Conservation (phyloP, 1,140 invertebrate genomes). For the Panulirus ornatus region DNA sequence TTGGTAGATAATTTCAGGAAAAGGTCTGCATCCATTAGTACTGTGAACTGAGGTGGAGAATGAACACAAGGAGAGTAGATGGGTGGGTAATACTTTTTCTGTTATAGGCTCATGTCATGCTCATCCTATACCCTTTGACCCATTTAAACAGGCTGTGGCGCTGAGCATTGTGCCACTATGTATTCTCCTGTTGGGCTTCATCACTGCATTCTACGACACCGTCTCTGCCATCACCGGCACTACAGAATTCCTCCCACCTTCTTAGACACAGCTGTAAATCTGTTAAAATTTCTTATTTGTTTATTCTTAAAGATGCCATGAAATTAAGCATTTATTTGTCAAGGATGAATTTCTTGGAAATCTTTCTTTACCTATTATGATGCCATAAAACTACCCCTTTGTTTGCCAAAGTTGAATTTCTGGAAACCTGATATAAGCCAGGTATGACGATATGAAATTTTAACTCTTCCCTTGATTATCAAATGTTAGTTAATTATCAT, state of each 20-base stretch:
- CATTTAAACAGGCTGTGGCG: slow-evolving; percentile 56
- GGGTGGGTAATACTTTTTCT: too few relatives aligned
- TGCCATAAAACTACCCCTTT: neutral
- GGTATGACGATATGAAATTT: too few relatives aligned
- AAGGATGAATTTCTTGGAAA: neutral
- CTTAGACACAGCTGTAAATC: slow-evolving; percentile 28
- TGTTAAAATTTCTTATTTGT: too few relatives aligned
- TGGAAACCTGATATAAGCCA: neutral
- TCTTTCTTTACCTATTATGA: neutral
- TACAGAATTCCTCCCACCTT: slow-evolving; percentile 55
- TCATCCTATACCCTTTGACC: neutral
- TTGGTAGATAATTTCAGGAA: too few relatives aligned
- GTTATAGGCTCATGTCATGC: too few relatives aligned
- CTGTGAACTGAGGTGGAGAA: too few relatives aligned
- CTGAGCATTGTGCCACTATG: slow-evolving; percentile 63
- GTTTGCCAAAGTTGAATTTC: neutral
- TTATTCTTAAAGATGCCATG: neutral
- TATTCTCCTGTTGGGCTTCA: slow-evolving; percentile 64
- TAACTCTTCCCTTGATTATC: neutral
- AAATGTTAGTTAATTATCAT: neutral
- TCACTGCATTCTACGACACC: slow-evolving; percentile 71
- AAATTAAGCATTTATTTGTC: neutral
- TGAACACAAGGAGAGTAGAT: too few relatives aligned
- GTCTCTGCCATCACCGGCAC: slow-evolving; percentile 62
- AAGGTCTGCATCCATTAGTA: too few relatives aligned